Conservation (phyloP, 2,113 vertebrate genomes). For the Phoxinus phoxinus region DNA sequence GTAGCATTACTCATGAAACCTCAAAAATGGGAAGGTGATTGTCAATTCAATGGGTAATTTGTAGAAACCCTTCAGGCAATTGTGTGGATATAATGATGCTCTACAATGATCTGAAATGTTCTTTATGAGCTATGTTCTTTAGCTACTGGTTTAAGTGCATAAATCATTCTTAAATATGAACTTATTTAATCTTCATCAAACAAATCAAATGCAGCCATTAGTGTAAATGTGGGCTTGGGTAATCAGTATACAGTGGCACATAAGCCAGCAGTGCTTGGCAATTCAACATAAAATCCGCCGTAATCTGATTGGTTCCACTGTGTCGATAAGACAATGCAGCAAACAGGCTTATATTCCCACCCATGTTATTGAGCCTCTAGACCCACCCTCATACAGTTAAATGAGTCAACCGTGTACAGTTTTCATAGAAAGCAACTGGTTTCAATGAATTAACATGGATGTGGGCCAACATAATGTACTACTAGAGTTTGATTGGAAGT, state of each 20-base stretch:
- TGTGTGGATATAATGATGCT: background rate
- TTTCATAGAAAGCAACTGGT: background rate
- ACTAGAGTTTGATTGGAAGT: background rate
- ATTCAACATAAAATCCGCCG: conserved; percentile 36
- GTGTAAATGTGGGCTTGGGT: conserved; percentile 12
- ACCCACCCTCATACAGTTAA: conserved; percentile 20
- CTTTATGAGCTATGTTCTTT: background rate
- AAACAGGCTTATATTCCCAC: conserved; percentile 45
- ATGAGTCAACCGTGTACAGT: conserved; percentile 27
- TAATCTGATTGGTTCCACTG: conserved; percentile 49
- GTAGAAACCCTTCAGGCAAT: conserved; percentile 4
- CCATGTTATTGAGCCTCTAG: conserved; percentile 44
- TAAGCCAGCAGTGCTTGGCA: conserved; percentile 36
- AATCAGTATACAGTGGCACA: background rate
- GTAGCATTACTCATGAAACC: background rate
- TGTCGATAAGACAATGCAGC: conserved; percentile 43
- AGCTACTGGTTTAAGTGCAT: background rate
- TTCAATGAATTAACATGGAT: background rate
- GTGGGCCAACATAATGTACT: background rate
- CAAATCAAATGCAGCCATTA: conserved; percentile 13
- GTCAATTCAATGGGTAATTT: conserved; percentile 11
- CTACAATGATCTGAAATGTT: conserved; percentile 3
- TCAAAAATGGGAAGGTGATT: conserved; percentile 5
- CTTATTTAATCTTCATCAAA: conserved; percentile 16
- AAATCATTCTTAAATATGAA: conserved; percentile 4